Percentiles rank a stretch among this genome's conserved stretches.
phyloP scores from a whole-genome alignment of 2,113 vertebrate genomes.

The Aptenodytes patagonicus region DNA sequence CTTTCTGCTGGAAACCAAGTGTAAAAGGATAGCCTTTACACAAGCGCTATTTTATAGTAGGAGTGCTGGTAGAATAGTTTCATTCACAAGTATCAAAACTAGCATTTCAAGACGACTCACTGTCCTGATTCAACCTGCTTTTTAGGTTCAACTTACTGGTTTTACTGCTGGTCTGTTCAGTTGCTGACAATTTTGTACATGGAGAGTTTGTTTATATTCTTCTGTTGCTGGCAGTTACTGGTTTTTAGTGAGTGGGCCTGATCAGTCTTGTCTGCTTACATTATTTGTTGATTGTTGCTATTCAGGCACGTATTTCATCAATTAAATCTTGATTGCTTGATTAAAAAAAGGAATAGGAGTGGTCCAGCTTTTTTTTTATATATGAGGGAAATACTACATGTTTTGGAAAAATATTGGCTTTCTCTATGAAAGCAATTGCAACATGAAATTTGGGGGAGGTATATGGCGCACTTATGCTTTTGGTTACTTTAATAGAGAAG shows the following conservation, averaged over 20 bases:
- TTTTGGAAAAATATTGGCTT: not conserved
- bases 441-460: not conserved
- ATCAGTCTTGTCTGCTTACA: not conserved
- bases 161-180: not conserved
- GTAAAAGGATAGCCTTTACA: not conserved
- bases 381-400: not conserved
- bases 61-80: not conserved
- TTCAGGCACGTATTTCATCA: not conserved
- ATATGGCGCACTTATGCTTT: fast-evolving
- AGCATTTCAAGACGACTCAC: not conserved
- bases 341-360: not conserved
- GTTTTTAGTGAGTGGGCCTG: not conserved
- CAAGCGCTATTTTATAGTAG: not conserved
- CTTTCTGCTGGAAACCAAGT: not conserved
- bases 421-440: not conserved
- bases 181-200: not conserved
- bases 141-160: not conserved
- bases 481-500: not conserved
- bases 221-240: not conserved
- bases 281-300: not conserved
- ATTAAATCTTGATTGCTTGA: not conserved
- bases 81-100: not conserved
- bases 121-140: not conserved
- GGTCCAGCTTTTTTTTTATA: not conserved
- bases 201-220: not conserved